These are phyloP conservation scores for Caenorhabditis uteleia DNA, from an alignment of 2,888 invertebrate species.

Conservation along the genomic window DNA sequence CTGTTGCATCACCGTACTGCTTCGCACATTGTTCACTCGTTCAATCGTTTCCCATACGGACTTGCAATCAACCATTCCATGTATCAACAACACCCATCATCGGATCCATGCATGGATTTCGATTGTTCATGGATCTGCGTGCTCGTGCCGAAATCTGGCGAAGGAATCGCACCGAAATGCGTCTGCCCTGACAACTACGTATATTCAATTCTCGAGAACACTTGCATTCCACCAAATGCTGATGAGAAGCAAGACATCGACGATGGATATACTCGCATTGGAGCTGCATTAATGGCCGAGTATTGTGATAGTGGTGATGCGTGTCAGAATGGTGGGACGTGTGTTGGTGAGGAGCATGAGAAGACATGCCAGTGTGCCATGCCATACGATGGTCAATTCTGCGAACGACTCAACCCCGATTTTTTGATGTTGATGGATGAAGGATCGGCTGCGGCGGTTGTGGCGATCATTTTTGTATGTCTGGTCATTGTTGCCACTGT, in stretches of 20 bases:
- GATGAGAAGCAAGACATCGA: constrained; percentile 10
- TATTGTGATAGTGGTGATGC: constrained; percentile 30
- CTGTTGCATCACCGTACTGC: constrained; percentile 41
- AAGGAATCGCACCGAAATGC: constrained; percentile 16
- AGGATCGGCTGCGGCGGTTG: neutral
- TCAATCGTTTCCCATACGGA: constrained; percentile 51
- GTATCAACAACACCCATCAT: constrained; percentile 28
- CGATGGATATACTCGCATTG: constrained; percentile 17
- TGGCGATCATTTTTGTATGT: constrained; percentile 7
- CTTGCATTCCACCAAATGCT: constrained; percentile 18
- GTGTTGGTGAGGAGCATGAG: constrained; percentile 23
- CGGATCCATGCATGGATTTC: constrained; percentile 35
- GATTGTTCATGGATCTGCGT: constrained; percentile 45
- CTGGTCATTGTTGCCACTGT: constrained; percentile 16
- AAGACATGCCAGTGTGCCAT: constrained; percentile 26
- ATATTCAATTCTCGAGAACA: constrained; percentile 16
- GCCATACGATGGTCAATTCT: constrained; percentile 30
- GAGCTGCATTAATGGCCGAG: constrained; percentile 32
- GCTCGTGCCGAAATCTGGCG: constrained; percentile 1
- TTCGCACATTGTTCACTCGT: constrained; percentile 41
- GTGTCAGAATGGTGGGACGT: constrained; percentile 35
- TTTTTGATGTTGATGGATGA: constrained; percentile 19
- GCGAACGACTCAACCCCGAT: constrained; percentile 31
- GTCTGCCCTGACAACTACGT: constrained; percentile 44
- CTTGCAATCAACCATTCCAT: constrained; percentile 53